phyloP scores from a whole-genome alignment of 2,888 invertebrate genomes.

The Pyrrhosoma nymphula region DNA sequence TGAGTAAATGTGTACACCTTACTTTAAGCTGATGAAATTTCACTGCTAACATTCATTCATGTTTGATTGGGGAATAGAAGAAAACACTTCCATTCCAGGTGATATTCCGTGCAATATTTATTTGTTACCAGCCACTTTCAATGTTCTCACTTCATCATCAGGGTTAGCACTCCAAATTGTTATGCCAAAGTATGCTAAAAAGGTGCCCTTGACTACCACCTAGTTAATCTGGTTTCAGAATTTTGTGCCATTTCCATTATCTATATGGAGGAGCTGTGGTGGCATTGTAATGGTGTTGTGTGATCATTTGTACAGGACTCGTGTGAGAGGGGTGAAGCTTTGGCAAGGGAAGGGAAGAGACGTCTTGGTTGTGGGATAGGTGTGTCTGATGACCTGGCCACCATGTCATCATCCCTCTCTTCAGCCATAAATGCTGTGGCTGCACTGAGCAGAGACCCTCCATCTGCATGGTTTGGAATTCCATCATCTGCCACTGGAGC shows the following conservation, averaged over 20 bases:
- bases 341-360: conserved; percentile 41
- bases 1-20: too few relatives aligned
- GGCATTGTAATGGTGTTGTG: background rate
- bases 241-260: background rate
- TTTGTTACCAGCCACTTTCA: too few relatives aligned
- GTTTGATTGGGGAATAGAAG: too few relatives aligned
- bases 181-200: too few relatives aligned
- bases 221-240: background rate
- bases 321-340: conserved; percentile 47
- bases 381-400: conserved; percentile 50
- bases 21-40: too few relatives aligned
- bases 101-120: too few relatives aligned
- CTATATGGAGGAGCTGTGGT: background rate
- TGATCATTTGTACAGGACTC: background rate
- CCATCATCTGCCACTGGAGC: conserved; percentile 46
- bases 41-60: too few relatives aligned
- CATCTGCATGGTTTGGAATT: conserved; percentile 90
- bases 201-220: too few relatives aligned
- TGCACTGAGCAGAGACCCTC: conserved; percentile 85
- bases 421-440: conserved; percentile 81
- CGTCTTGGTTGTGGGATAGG: conserved; percentile 56
- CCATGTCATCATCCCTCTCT: conserved; percentile 77
- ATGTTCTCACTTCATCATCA: too few relatives aligned
- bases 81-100: too few relatives aligned
- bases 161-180: too few relatives aligned